These are phyloP conservation scores for Heliconius hermathena DNA, from an alignment of 1,140 invertebrate species.

Conservation along the genomic window DNA sequence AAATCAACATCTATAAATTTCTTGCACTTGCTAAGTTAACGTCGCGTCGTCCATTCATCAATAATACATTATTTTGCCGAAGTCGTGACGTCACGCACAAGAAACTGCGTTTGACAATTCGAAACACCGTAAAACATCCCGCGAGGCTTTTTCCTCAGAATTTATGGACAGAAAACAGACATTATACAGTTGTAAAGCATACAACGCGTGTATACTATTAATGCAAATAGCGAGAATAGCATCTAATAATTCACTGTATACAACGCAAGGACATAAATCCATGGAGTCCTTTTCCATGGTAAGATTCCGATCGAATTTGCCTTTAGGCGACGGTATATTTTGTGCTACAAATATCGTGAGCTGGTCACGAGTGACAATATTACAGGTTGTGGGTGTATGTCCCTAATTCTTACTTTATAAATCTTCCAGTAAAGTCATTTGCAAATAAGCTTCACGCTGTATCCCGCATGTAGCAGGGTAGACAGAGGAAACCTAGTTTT, in stretches of 20 bases:
- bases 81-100: slow-evolving; percentile 62
- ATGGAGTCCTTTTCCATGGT: neutral
- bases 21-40: slow-evolving; percentile 12
- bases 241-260: slow-evolving; percentile 27
- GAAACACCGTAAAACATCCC: slow-evolving; percentile 57
- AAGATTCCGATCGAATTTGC: slow-evolving; percentile 39
- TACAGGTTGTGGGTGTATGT: slow-evolving; percentile 22
- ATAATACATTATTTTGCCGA: slow-evolving; percentile 42
- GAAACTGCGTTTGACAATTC: slow-evolving; percentile 51
- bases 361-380: slow-evolving; percentile 52
- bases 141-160: slow-evolving; percentile 40
- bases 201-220: slow-evolving; percentile 41
- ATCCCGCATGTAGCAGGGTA: too few relatives aligned
- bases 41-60: slow-evolving; percentile 44
- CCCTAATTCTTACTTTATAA: too few relatives aligned
- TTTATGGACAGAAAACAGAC: slow-evolving; percentile 31
- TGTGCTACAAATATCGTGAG: slow-evolving; percentile 51
- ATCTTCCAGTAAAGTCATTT: too few relatives aligned
- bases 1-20: slow-evolving; percentile 7
- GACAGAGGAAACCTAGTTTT: too few relatives aligned
- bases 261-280: slow-evolving; percentile 3
- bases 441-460: too few relatives aligned
- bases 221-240: slow-evolving; percentile 16
- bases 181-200: slow-evolving; percentile 21
- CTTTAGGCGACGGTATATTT: slow-evolving; percentile 52